Evolutionary conservation across 2,113 vertebrate genomes (phyloP), one percentile per base, ranked within the genome.

Genomic region (Struthidea cinerea): DNA sequence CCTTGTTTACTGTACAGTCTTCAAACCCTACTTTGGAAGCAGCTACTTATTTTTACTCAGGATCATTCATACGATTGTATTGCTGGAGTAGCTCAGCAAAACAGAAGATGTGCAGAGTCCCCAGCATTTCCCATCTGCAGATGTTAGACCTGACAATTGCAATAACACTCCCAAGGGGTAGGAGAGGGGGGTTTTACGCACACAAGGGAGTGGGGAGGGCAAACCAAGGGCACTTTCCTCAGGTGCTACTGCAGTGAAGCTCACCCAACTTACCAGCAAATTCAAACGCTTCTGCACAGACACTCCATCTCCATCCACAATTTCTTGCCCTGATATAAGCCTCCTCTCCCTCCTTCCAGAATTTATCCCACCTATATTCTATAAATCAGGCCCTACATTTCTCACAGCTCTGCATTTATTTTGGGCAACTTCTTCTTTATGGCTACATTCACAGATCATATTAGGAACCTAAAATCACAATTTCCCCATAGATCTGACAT

Each of bases 11-110:
- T 60, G 28, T 39, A 70, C 12, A 9, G 26, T 61, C 44, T 60
- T 88, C 57, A 83, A 83, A 68, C 49, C 5, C 55, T 86, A 63
- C 42, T 95, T 57, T 80, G 68, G 77, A 93, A 87, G 60, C 30
- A 75, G 22, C 27, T 78, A 26, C 56, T 81, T 84, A 52, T 71
- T 76, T 33, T 47, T 52, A 10, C 1, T 3, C 16, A 19, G 1
- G 1, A 16, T n/a, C 77, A 69, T 78, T 85, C 35, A 20, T 67
- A 30, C 3, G 32, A 33, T 53, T 16, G 0, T 67, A 52, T 71
- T n/a, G 1, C 74, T 79, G 53, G 70, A 49, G n/a, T 28, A 82
- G 52, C 50, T 84, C 44, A 67, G 86, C 81, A 92, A 95, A 92
- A 50, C 0, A 41, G 21, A 61, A 52, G 17, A 24, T 8, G 11